phyloP scores from a whole-genome alignment of 2,113 vertebrate genomes.

The Ammodytes dubius region DNA sequence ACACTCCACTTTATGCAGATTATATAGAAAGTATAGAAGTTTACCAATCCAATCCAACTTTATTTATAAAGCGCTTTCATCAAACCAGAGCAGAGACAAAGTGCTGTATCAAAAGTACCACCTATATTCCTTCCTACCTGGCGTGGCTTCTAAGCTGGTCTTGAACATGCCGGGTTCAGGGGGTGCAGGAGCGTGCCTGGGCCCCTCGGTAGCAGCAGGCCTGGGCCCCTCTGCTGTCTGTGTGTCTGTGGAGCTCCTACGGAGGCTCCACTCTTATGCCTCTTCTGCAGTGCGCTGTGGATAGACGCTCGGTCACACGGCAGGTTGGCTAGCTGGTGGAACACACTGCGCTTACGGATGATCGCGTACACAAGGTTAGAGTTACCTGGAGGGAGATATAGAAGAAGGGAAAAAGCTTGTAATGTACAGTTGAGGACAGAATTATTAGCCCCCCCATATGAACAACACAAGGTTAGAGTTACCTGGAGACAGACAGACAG shows the following conservation, averaged over 20 bases:
- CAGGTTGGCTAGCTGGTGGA: constrained; percentile 96
- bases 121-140: no score
- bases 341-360: constrained; percentile 94
- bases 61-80: no score
- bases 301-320: constrained; percentile 87
- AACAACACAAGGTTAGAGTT: constrained; percentile 97
- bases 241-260: constrained; percentile 87
- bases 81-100: no score
- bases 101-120: no score
- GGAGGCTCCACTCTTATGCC: constrained; percentile 87
- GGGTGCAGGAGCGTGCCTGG: constrained; percentile 65
- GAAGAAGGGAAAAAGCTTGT: no score
- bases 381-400: constrained; percentile 87
- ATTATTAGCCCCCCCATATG: no score
- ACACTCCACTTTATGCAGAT: no score
- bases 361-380: constrained; percentile 95
- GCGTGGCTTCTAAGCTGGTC: constrained; percentile 92
- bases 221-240: constrained; percentile 90
- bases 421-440: no score
- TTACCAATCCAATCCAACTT: no score
- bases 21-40: no score
- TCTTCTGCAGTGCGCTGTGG: constrained; percentile 91
- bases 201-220: constrained; percentile 72
- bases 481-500: constrained; percentile 83
- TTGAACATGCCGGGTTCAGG: constrained; percentile 92